phyloP scores from a whole-genome alignment of 2,113 vertebrate species.

The Xenus cinereus region DNA sequence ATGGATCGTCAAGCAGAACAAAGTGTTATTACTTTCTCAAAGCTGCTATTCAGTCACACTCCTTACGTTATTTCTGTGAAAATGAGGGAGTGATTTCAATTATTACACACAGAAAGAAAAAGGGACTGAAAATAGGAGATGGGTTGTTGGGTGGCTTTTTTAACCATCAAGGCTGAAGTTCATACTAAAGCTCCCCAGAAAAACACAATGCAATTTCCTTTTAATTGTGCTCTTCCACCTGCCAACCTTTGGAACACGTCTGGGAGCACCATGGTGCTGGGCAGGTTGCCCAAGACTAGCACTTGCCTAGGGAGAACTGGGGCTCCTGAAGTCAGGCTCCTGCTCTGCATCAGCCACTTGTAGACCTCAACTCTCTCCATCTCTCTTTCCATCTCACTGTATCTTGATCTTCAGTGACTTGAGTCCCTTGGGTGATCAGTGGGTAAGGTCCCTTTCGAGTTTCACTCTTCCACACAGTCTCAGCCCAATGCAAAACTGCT shows the following conservation, averaged over 20 bases:
- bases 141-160: neutral
- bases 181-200: neutral
- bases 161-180: neutral
- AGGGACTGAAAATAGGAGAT: neutral
- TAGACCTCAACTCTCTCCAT: neutral
- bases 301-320: neutral
- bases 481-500: neutral
- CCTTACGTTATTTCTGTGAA: neutral
- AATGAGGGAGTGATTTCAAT: slow-evolving; percentile 23
- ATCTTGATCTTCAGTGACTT: neutral
- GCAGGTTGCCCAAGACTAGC: neutral
- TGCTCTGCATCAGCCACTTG: neutral
- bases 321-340: neutral
- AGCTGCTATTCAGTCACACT: slow-evolving; percentile 36
- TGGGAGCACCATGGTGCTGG: neutral
- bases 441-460: neutral
- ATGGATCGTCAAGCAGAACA: slow-evolving; percentile 42
- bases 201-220: neutral
- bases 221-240: neutral
- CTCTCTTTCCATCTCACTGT: neutral
- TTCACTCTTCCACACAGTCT: neutral
- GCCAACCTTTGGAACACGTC: neutral
- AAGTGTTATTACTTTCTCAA: slow-evolving; percentile 41
- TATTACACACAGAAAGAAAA: neutral
- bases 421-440: neutral